These are phyloP conservation scores for Nothocercus julius DNA, from an alignment of 2,113 vertebrate genomes.

Conservation along the genomic window DNA sequence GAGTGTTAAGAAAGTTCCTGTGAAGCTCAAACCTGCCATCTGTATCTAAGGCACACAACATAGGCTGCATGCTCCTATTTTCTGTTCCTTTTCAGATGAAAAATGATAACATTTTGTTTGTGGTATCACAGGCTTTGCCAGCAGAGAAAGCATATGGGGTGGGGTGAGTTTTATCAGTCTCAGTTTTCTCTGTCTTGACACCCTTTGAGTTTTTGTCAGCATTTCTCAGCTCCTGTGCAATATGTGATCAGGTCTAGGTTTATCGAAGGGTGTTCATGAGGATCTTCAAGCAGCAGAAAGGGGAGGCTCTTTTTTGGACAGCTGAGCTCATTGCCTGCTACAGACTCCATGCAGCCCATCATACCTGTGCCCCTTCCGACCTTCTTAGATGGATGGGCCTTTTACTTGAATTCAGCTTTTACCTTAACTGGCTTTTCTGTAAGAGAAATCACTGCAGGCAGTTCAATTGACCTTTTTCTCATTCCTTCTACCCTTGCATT, in stretches of 20 bases:
- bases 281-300: background rate
- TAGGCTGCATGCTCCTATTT: background rate
- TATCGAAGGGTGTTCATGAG: background rate
- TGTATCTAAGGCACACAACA: background rate
- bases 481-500: conserved; percentile 18
- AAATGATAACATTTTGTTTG: background rate
- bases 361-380: background rate
- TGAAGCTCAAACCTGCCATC: background rate
- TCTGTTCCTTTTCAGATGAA: background rate
- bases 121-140: background rate
- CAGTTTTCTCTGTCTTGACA: background rate
- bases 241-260: background rate
- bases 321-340: background rate
- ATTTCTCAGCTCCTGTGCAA: background rate
- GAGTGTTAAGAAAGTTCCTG: background rate
- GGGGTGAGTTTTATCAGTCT: background rate
- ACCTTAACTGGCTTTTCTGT: background rate
- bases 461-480: background rate
- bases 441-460: background rate
- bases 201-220: background rate
- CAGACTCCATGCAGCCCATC: background rate
- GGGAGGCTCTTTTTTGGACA: background rate
- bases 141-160: background rate
- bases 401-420: background rate
- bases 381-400: background rate